These are phyloP conservation scores for Ptilorrhoa leucosticta DNA, from an alignment of 2,113 vertebrate genomes.

Conservation along the genomic window DNA sequence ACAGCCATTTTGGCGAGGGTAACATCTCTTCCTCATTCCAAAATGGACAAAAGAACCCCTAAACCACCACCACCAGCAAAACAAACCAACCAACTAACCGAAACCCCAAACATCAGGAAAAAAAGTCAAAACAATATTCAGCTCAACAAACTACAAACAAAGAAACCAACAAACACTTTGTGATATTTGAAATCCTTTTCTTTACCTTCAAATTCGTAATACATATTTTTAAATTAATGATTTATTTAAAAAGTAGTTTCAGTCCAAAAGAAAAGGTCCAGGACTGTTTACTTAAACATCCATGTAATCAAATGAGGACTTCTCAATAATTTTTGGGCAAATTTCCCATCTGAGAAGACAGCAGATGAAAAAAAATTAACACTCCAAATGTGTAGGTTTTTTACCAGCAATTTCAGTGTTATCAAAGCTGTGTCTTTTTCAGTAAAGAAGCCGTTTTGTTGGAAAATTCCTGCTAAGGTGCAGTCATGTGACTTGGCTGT, in stretches of 20 bases:
- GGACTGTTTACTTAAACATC: neutral
- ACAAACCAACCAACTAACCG: neutral
- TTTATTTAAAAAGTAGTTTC: neutral
- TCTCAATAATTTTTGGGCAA: neutral
- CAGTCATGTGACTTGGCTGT: neutral
- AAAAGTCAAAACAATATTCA: neutral
- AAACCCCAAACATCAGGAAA: neutral
- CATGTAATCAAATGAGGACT: neutral
- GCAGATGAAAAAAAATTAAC: neutral
- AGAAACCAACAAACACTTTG: neutral
- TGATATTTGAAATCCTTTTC: neutral
- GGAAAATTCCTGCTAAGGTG: neutral
- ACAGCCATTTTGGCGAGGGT: rapidly evolving
- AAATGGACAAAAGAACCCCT: rapidly evolving
- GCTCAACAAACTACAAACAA: neutral
- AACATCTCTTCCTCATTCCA: neutral
- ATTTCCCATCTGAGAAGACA: neutral
- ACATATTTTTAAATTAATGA: neutral
- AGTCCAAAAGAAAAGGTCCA: neutral
- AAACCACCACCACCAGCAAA: neutral
- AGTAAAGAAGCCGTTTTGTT: neutral
- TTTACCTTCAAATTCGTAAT: neutral
- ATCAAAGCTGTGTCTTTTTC: neutral
- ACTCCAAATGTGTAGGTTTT: neutral
- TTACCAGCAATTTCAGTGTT: neutral